Evolutionary conservation across 2,797 vertebrate genomes (phyloP).

Genomic region (Aphelocoma californica): DNA sequence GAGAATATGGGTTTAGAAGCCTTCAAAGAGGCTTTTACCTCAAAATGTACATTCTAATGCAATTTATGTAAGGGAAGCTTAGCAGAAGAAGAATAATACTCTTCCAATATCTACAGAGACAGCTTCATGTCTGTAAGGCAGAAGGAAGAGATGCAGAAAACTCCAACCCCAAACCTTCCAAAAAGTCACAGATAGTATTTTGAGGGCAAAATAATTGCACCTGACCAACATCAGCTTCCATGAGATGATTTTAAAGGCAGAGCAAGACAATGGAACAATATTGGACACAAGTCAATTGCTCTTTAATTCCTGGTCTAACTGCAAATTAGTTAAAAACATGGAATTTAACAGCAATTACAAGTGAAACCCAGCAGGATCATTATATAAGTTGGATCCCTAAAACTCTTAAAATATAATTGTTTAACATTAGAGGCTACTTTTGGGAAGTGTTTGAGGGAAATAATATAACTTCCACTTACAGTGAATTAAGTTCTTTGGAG

Average conservation of each 20-base stretch:
- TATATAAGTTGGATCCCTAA: background rate
- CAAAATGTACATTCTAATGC: background rate
- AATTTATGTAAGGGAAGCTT: background rate
- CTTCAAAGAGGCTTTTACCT: background rate
- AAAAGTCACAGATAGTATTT: background rate
- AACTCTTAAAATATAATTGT: background rate
- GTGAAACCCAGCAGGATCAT: background rate
- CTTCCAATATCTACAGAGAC: background rate
- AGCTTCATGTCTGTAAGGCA: background rate
- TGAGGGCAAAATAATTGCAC: background rate
- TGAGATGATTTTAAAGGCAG: background rate
- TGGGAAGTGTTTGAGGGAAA: background rate
- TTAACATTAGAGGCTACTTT: background rate
- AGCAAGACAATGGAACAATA: background rate
- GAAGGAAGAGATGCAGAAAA: background rate
- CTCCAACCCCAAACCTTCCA: background rate
- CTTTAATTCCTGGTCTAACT: background rate
- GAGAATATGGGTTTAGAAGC: background rate
- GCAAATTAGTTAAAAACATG: background rate
- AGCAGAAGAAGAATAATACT: background rate
- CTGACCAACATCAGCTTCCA: background rate
- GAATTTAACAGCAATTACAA: background rate
- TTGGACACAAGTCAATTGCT: background rate
- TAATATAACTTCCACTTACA: background rate
- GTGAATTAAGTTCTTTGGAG: background rate